These are phyloP conservation scores for Habropoda laboriosa DNA, from an alignment of 1,140 invertebrate genomes.

Conservation along the genomic window DNA sequence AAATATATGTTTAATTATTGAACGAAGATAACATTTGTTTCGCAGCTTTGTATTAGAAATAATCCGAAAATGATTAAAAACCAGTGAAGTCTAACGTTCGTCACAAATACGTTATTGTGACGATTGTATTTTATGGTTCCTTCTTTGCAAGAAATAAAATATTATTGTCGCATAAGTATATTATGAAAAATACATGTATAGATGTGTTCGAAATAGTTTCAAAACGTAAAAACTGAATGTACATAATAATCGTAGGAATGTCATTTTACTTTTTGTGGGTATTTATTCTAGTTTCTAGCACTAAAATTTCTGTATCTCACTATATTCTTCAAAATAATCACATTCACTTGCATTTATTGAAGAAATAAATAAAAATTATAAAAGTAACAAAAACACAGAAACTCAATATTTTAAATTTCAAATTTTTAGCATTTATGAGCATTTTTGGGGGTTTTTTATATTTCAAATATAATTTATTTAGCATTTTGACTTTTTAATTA, in stretches of 20 bases:
- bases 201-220: neutral
- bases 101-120: neutral
- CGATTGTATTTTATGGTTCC: neutral
- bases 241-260: conserved; percentile 14
- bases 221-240: neutral
- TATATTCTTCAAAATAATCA: neutral
- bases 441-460: conserved; percentile 39
- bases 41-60: neutral
- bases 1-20: neutral
- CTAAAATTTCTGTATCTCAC: neutral
- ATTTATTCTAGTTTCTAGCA: conserved; percentile 16
- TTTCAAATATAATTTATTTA: neutral
- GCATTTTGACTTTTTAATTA: neutral
- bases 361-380: neutral
- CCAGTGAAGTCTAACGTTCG: neutral
- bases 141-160: conserved; percentile 3
- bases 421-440: conserved; percentile 40
- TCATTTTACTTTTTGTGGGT: neutral
- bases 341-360: neutral
- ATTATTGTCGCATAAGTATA: neutral
- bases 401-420: neutral
- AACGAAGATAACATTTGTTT: conserved; percentile 4
- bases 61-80: neutral
- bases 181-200: neutral
- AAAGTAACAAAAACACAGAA: conserved; percentile 8